These are phyloP conservation scores for Takifugu bimaculatus DNA, from an alignment of 2,113 vertebrate genomes.

Conservation along the genomic window DNA sequence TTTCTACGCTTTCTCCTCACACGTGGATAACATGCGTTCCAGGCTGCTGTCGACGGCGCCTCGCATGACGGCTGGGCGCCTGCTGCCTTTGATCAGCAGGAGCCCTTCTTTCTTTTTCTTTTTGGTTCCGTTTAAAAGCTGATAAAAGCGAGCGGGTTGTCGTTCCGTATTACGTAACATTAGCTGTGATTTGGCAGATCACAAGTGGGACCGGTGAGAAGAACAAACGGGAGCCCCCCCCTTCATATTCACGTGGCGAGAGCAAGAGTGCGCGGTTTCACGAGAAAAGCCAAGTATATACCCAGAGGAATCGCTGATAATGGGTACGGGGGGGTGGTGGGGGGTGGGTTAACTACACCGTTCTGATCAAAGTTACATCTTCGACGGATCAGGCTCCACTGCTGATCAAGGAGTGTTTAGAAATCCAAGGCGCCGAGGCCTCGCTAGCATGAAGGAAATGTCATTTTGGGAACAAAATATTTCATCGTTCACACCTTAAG, in stretches of 20 bases:
- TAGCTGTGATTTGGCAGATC: slow-evolving; percentile 54
- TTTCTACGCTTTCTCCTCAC: background rate
- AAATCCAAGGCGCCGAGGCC: slow-evolving; percentile 34
- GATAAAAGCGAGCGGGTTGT: slow-evolving; percentile 32
- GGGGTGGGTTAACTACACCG: slow-evolving; percentile 42
- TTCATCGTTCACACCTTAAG: background rate
- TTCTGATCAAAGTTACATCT: slow-evolving; percentile 59
- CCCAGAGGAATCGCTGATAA: slow-evolving; percentile 54
- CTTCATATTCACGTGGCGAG: slow-evolving; percentile 49
- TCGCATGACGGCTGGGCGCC: background rate
- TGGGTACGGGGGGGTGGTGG: slow-evolving; percentile 18
- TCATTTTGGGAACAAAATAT: slow-evolving; percentile 4
- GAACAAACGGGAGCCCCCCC: slow-evolving; percentile 49
- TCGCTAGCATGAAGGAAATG: slow-evolving; percentile 11
- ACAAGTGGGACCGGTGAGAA: slow-evolving; percentile 40
- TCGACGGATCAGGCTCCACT: slow-evolving; percentile 2
- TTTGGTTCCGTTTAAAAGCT: slow-evolving; percentile 11
- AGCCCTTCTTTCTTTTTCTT: slow-evolving; percentile 39
- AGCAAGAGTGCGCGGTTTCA: slow-evolving; percentile 43
- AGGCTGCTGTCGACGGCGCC: slow-evolving; percentile 1
- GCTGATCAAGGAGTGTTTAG: slow-evolving; percentile 37
- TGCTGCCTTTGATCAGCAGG: slow-evolving; percentile 42
- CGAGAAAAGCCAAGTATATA: slow-evolving; percentile 45
- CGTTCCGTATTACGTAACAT: slow-evolving; percentile 49
- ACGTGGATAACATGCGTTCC: slow-evolving; percentile 2